Evolutionary conservation across 2,113 vertebrate genomes (phyloP).

Genomic region (Notiomystis cincta): DNA sequence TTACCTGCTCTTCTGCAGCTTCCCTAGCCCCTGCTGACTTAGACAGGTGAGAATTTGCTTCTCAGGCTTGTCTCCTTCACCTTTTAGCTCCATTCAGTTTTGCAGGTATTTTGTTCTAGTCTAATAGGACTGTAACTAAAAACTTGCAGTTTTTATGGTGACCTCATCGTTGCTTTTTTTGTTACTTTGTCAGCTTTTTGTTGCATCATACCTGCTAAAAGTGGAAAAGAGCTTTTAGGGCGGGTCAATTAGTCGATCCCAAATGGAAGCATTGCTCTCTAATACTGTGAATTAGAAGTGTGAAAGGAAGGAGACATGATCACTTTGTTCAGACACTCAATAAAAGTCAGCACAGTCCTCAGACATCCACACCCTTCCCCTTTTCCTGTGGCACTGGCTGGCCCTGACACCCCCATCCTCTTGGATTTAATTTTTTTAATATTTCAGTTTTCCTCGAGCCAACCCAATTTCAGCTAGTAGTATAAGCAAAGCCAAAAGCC

Average conservation of each 20-base stretch:
- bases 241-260: neutral
- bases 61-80: neutral
- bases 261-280: neutral
- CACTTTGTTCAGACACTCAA: neutral
- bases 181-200: neutral
- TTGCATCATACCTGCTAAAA: neutral
- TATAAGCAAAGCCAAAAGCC: slow-evolving; percentile 9
- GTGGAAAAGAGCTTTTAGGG: neutral
- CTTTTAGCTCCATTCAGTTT: neutral
- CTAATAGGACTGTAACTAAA: accelerated
- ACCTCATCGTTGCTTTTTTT: neutral
- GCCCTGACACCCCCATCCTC: neutral
- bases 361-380: neutral
- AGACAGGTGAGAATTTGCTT: neutral
- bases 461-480: neutral
- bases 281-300: neutral
- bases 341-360: neutral
- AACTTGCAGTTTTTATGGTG: neutral
- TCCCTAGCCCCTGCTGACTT: neutral
- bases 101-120: neutral
- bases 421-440: neutral
- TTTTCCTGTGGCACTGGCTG: neutral
- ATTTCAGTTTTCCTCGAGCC: neutral
- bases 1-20: neutral
- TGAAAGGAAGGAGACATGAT: neutral